phyloP scores from a whole-genome alignment of 2,113 vertebrate genomes.

The Lophura nycthemera region DNA sequence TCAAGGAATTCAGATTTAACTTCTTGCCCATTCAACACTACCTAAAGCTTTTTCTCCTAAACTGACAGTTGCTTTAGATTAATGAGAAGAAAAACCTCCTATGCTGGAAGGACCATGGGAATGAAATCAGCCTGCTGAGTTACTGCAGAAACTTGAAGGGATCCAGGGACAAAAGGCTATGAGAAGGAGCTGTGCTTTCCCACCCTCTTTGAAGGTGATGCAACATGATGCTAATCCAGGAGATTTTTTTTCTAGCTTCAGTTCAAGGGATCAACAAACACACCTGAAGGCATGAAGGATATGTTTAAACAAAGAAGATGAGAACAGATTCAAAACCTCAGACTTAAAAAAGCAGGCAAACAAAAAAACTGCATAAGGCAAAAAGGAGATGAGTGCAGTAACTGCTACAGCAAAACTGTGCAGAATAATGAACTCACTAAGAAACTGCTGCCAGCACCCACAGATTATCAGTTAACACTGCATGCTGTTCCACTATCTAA shows the following conservation, averaged over 20 bases:
- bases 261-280: conserved; percentile 42
- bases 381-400: not conserved
- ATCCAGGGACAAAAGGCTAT: not conserved
- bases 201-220: not conserved
- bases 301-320: conserved; percentile 38
- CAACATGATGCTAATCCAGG: not conserved
- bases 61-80: not conserved
- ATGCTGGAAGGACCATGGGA: not conserved
- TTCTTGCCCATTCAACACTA: not conserved
- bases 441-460: not conserved
- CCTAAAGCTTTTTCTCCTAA: not conserved
- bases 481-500: not conserved
- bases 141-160: not conserved
- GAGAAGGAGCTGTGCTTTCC: not conserved
- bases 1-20: not conserved
- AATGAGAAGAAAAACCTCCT: not conserved
- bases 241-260: not conserved
- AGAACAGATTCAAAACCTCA: conserved; percentile 23
- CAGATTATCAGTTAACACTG: not conserved
- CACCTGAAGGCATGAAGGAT: conserved; percentile 40
- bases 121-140: not conserved
- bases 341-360: conserved; percentile 14
- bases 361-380: not conserved
- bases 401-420: not conserved
- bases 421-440: not conserved